A percentile compares a stretch with the other conserved stretches of the same genome.
phyloP scores from a whole-genome alignment of 2,888 invertebrate genomes.

The Capitulum mitella region DNA sequence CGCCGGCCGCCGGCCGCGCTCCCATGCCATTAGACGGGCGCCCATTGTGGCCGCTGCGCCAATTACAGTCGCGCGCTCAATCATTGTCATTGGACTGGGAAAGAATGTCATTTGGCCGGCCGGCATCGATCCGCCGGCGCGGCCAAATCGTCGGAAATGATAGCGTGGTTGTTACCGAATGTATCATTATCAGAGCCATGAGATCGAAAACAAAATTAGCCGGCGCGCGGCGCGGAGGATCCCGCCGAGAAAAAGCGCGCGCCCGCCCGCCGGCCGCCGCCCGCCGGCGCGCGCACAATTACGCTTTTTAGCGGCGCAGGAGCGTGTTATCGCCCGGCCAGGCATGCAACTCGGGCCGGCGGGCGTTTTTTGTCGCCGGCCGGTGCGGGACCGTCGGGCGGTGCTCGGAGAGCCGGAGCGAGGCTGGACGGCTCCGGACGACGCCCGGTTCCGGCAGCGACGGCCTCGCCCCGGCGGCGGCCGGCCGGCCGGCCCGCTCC shows the following conservation, averaged over 20 bases:
- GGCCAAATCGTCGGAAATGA: conserved; percentile 5
- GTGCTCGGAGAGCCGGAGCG: too few relatives aligned
- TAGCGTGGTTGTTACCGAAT: background rate
- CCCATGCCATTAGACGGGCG: background rate
- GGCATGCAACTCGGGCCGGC: background rate
- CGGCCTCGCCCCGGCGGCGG: too few relatives aligned
- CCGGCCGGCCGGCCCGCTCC: too few relatives aligned
- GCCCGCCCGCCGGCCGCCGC: background rate
- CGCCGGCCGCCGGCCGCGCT: background rate
- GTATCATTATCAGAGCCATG: conserved; percentile 20
- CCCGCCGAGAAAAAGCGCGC: background rate
- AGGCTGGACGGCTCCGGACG: too few relatives aligned
- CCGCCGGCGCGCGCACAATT: background rate
- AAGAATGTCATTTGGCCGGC: conserved; percentile 14
- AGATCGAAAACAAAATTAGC: conserved; percentile 11
- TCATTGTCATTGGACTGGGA: conserved; percentile 18
- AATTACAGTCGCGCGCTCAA: background rate
- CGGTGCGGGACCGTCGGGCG: too few relatives aligned
- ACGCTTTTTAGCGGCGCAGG: background rate
- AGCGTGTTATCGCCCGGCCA: background rate
- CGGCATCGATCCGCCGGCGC: background rate
- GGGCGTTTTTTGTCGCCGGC: too few relatives aligned
- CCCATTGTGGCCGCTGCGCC: background rate
- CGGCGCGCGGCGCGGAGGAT: background rate
- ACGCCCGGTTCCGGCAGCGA: too few relatives aligned